Conservation (phyloP, 2,888 invertebrate genomes). For the Melipona beecheii region DNA sequence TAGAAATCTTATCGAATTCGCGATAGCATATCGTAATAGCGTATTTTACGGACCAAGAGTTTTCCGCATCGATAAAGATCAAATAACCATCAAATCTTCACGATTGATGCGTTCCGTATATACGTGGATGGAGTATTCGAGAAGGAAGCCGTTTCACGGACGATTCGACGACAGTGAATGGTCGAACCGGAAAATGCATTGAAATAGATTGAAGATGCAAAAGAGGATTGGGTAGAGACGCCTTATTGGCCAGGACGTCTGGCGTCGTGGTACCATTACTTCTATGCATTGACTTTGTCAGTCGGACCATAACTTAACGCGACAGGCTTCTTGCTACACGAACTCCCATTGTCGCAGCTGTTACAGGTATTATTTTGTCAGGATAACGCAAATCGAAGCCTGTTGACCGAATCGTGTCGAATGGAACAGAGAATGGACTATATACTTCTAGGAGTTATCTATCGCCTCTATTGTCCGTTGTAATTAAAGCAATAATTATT, state of each 20-base stretch:
- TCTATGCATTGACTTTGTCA: slow-evolving; percentile 32
- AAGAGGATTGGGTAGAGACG: slow-evolving; percentile 13
- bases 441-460: background rate
- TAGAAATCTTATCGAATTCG: too few relatives aligned
- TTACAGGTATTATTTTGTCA: slow-evolving; percentile 50
- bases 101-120: background rate
- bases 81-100: background rate
- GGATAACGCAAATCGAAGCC: slow-evolving; percentile 19
- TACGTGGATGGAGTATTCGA: background rate
- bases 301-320: slow-evolving; percentile 31
- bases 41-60: background rate
- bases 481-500: too few relatives aligned
- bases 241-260: slow-evolving; percentile 9
- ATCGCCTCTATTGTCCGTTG: background rate
- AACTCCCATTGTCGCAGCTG: slow-evolving; percentile 42
- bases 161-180: slow-evolving; percentile 1
- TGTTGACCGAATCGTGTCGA: slow-evolving; percentile 5
- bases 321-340: slow-evolving; percentile 50
- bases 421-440: background rate
- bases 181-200: slow-evolving; percentile 4
- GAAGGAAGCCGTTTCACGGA: background rate
- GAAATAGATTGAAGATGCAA: slow-evolving; percentile 16
- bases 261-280: background rate
- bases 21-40: too few relatives aligned
- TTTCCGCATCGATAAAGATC: background rate